phyloP scores from a whole-genome alignment of 1,140 invertebrate species.

The Laodelphax striatellus region DNA sequence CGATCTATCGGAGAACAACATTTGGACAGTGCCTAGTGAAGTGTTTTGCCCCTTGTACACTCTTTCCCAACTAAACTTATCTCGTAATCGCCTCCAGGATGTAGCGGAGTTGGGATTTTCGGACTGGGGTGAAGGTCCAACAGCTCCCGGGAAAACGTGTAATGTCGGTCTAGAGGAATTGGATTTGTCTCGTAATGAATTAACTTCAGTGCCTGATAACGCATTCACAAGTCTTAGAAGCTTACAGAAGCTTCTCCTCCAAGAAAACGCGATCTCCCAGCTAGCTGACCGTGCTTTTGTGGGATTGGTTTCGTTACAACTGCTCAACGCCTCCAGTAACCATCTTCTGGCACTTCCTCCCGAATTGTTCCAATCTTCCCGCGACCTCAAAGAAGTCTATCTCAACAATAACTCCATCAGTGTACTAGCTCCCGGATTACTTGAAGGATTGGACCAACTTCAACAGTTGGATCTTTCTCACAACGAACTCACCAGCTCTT shows the following conservation, averaged over 20 bases:
- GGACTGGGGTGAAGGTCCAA: constrained; percentile 39
- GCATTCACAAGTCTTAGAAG: constrained; percentile 53
- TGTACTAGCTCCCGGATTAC: constrained; percentile 59
- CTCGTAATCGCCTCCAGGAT: constrained; percentile 66
- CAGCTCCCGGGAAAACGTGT: constrained; percentile 41
- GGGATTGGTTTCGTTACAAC: constrained; percentile 49
- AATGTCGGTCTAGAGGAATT: constrained; percentile 51
- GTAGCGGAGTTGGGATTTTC: constrained; percentile 57
- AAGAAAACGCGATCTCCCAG: constrained; percentile 60
- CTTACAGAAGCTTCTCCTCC: constrained; percentile 48
- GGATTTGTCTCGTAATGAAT: constrained; percentile 62
- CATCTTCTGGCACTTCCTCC: constrained; percentile 58
- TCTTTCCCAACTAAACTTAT: constrained; percentile 58
- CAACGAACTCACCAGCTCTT: constrained; percentile 60
- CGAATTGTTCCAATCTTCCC: constrained; percentile 54
- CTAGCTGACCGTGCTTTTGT: constrained; percentile 57
- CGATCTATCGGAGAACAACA: constrained; percentile 67
- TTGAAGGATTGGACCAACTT: constrained; percentile 62
- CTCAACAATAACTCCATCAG: constrained; percentile 69
- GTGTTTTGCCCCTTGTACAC: constrained; percentile 61
- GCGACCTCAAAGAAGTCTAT: constrained; percentile 54
- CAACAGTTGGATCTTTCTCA: constrained; percentile 61
- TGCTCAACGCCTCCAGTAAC: constrained; percentile 67
- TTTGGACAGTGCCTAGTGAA: constrained; percentile 59
- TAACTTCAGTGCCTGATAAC: constrained; percentile 52